A percentile compares a stretch with the other conserved stretches of the same genome.
Evolutionary conservation across 2,113 vertebrate genomes (phyloP).

Genomic region (Coptodon rendalli): DNA sequence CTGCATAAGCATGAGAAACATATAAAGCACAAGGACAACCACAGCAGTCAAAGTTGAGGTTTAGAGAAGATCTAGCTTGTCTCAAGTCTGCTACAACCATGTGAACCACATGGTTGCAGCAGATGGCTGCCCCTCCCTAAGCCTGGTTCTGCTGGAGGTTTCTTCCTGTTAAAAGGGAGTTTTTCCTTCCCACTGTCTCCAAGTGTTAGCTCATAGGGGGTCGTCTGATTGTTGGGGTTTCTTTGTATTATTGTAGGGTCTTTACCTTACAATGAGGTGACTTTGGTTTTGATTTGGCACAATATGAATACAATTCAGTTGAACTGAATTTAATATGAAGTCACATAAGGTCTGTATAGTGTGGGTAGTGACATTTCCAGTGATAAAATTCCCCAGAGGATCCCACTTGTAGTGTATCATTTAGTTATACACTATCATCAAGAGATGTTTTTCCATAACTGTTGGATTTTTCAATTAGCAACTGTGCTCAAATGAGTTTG

Average conservation of each 20-base stretch:
- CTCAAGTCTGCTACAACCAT: background rate
- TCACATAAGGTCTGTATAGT: background rate
- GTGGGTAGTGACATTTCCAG: background rate
- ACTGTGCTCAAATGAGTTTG: background rate
- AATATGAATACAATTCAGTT: background rate
- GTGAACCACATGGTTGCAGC: background rate
- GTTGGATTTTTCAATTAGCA: background rate
- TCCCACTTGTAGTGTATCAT: background rate
- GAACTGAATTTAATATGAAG: background rate
- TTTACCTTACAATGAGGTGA: background rate
- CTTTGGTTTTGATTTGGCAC: background rate
- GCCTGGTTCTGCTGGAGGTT: background rate
- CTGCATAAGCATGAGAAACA: background rate
- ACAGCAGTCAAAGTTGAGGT: background rate
- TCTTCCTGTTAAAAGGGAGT: background rate
- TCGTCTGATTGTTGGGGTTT: accelerated
- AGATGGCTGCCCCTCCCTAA: background rate
- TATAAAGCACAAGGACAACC: background rate
- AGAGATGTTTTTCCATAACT: background rate
- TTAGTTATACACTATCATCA: background rate
- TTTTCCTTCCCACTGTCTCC: background rate
- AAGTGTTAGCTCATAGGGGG: background rate
- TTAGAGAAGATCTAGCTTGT: background rate
- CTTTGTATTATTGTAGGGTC: background rate
- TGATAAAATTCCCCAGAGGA: background rate